Conservation (phyloP, 2,113 vertebrate species). For the Nothocercus julius region DNA sequence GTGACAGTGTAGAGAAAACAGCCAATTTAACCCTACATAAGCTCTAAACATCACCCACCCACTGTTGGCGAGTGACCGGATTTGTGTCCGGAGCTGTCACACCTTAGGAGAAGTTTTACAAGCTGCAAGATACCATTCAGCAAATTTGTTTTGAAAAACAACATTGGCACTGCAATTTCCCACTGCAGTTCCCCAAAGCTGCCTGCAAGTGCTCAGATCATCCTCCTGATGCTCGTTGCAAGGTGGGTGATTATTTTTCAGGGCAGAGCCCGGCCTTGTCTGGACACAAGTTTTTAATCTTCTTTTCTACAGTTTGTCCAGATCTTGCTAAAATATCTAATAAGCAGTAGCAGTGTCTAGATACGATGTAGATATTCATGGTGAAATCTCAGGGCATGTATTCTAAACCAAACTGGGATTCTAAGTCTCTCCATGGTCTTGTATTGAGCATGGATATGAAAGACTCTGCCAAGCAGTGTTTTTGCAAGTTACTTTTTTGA, state of each 20-base stretch:
- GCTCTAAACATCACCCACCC: too few relatives aligned
- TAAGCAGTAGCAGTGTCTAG: background rate
- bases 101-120: background rate
- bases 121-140: background rate
- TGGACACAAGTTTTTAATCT: background rate
- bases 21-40: background rate
- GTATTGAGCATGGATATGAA: background rate
- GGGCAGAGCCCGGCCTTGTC: background rate
- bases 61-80: background rate
- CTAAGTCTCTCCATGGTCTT: background rate
- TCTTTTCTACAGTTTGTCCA: background rate
- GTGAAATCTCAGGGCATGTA: background rate
- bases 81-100: background rate
- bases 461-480: background rate
- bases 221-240: fast-evolving
- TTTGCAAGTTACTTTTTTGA: background rate
- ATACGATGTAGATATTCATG: background rate
- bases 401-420: background rate
- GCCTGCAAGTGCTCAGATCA: background rate
- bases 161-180: background rate
- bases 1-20: fast-evolving
- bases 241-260: fast-evolving
- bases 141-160: background rate
- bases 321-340: background rate
- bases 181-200: fast-evolving